These are phyloP conservation scores for Polydrusus pterygomalis DNA, from an alignment of 2,888 invertebrate species.

Conservation along the genomic window DNA sequence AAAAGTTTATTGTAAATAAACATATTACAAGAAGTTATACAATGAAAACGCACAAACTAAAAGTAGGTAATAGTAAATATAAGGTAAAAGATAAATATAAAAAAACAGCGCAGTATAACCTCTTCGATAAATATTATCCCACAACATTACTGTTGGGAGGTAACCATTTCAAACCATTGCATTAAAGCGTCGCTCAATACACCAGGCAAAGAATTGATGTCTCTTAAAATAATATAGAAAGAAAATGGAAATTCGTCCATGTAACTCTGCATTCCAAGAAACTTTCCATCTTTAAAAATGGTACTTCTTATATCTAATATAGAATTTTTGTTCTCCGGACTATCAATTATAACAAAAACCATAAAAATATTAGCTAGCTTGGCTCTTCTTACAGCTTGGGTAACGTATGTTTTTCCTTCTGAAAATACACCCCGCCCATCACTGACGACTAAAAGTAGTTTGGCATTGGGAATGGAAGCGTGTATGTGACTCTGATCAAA, in stretches of 20 bases:
- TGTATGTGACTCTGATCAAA: slow-evolving; percentile 72
- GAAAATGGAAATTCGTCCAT: slow-evolving; percentile 98
- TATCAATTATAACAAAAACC: slow-evolving; percentile 97
- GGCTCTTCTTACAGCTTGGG: slow-evolving; percentile 86
- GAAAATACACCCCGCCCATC: slow-evolving; percentile 96
- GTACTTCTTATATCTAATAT: slow-evolving; percentile 92
- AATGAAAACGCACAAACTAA: no score
- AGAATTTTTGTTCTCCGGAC: slow-evolving; percentile 93
- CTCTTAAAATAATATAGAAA: slow-evolving; percentile 94
- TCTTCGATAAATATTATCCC: neutral
- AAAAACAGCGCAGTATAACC: neutral
- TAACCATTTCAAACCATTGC: slow-evolving; percentile 98
- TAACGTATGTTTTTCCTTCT: slow-evolving; percentile 87
- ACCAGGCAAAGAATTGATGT: slow-evolving; percentile 89
- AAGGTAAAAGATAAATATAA: neutral
- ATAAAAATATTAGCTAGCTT: slow-evolving; percentile 90
- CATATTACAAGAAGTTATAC: neutral
- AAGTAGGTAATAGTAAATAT: neutral
- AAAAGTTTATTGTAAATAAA: no score
- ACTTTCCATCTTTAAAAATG: slow-evolving; percentile 77
- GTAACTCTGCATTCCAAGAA: slow-evolving; percentile 84
- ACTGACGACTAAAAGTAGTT: slow-evolving; percentile 92
- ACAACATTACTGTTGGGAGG: slow-evolving; percentile 38
- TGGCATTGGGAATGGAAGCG: slow-evolving; percentile 80
- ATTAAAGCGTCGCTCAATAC: slow-evolving; percentile 96